These are phyloP conservation scores for Actenoides hombroni DNA, from an alignment of 2,113 vertebrate genomes.

Conservation along the genomic window DNA sequence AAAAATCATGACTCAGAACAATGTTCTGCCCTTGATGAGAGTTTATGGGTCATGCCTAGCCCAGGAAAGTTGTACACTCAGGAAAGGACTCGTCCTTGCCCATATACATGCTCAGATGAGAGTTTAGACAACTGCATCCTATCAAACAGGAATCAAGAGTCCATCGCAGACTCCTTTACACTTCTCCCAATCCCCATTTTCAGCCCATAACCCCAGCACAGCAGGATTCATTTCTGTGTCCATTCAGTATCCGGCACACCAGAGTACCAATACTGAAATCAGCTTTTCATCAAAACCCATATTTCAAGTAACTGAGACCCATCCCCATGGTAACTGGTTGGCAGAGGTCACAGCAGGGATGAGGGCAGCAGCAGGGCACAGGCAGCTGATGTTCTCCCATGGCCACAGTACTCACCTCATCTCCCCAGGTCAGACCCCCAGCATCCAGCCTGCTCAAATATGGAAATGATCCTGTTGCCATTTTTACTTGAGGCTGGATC, in stretches of 20 bases:
- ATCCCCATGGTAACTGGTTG: not conserved
- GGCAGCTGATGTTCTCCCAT: not conserved
- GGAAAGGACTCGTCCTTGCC: not conserved
- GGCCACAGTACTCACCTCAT: no score
- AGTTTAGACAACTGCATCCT: not conserved
- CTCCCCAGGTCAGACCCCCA: not conserved
- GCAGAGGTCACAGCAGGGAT: not conserved
- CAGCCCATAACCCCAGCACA: not conserved
- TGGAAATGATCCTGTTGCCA: accelerated
- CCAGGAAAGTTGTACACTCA: not conserved
- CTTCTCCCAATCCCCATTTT: not conserved
- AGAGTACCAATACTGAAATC: accelerated
- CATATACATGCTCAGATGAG: accelerated
- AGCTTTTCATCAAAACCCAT: not conserved
- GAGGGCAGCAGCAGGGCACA: not conserved
- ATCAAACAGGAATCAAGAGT: not conserved
- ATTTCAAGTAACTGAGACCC: not conserved
- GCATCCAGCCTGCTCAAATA: accelerated
- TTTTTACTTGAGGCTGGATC: not conserved
- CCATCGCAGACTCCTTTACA: not conserved
- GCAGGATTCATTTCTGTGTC: not conserved
- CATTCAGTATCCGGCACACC: not conserved
- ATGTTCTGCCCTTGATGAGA: not conserved
- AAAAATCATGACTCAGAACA: slow-evolving; percentile 26
- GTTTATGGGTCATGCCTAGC: not conserved